Conservation (phyloP, 2,888 invertebrate genomes). For the Epinotia brunnichana region DNA sequence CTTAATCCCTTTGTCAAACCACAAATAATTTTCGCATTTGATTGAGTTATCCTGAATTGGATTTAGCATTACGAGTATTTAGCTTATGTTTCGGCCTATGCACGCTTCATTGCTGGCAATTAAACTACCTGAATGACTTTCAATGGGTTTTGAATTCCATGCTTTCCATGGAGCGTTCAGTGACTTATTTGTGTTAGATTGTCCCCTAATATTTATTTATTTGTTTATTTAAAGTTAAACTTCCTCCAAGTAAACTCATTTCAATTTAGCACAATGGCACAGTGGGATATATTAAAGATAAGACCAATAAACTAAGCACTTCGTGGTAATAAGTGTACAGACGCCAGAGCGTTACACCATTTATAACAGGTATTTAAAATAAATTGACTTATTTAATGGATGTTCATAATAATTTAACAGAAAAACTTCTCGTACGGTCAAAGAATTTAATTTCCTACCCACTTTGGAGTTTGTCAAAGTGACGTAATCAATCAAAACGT, state of each 20-base stretch:
- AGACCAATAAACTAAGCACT: neutral
- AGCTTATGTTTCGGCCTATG: neutral
- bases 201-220: no score
- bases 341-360: neutral
- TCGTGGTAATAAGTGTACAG: neutral
- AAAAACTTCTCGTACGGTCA: neutral
- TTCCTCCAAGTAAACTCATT: neutral
- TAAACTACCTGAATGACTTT: no score
- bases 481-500: no score
- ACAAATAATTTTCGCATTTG: slow-evolving; percentile 14
- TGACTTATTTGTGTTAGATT: no score
- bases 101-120: no score
- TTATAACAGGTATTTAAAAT: neutral
- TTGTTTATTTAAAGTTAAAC: neutral
- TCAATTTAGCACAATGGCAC: neutral
- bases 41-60: neutral
- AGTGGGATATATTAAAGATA: neutral
- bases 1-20: slow-evolving; percentile 1
- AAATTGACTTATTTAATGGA: neutral
- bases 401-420: neutral
- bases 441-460: no score
- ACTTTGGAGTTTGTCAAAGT: no score
- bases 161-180: no score
- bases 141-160: no score
- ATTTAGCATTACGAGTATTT: neutral